Evolutionary conservation across 2,888 invertebrate genomes (phyloP), one percentile per base, ranked within the genome.

Genomic region (Lasioglossum lativentre): DNA sequence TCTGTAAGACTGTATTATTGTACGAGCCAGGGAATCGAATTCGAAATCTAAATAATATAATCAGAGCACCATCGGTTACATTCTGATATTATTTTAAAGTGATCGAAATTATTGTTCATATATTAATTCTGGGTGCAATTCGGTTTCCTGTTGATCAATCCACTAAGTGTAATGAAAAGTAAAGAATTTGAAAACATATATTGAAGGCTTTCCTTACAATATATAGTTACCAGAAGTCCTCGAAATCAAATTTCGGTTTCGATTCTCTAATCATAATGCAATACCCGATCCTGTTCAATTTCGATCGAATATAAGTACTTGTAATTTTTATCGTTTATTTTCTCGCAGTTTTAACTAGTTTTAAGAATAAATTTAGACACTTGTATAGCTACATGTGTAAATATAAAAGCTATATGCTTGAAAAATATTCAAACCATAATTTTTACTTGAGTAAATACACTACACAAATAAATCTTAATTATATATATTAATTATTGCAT

Each of bases 1-100:
- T 38, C 38, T 75, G 42, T 16, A 80, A 73, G 56, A 75, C 38
- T 78, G 56, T 68, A 75, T 52, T n/a, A 70, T 70, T 34, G 19
- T 66, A 23, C 38, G n/a, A 23, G 5, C 40, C n/a, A 70, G 38
- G 38, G 40, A 70, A 40, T 70, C 70, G 70, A 70, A 70, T 70
- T 70, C n/a, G 40, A 40, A 70, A 70, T 70, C 23, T 23, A n/a
- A n/a, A 70, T 19, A 70, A 38, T n/a, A n/a, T 45, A 70, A 38
- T n/a, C 14, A 14, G 12, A 70, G 23, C 27, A 30, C 4, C 4
- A 63, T 59, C 12, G n/a, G 59, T 56, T n/a, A n/a, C 10, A 14
- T 27, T 59, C 12, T 12, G n/a, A 8, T 59, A 23, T 52, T 52
- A 52, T 52, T 23, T 16, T 4, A 5, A 52, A 52, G 23, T 52